Evolutionary conservation across 2,797 vertebrate species (phyloP), one percentile per base, ranked within the genome.

Genomic region (Acridotheres tristis): DNA sequence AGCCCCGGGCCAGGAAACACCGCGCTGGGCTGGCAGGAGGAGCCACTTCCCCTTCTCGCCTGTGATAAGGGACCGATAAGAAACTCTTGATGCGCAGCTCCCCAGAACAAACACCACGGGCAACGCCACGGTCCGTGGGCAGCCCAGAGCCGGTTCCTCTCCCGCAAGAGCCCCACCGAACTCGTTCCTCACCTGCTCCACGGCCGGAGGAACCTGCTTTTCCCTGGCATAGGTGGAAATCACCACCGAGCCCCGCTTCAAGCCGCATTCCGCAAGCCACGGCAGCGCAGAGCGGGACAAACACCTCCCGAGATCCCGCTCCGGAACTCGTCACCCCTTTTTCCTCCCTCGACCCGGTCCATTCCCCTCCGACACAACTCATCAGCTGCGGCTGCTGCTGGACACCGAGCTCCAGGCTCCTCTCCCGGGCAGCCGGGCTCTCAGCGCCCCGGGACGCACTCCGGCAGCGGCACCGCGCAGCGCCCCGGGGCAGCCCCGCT

Each of bases 61-160:
- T 4, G 2, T 4, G 72, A 68, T 61, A 68, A 76, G 72, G 15
- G 50, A 22, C 27, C 10, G 68, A 6, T 55, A 58, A 63, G 57
- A 21, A 58, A 48, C 63, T 53, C 34, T 9, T 1, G 63, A 13
- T 22, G 16, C 19, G 71, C 22, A 6, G 38, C 3, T 69, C 26
- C 40, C 30, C 38, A 1, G 25, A 47, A 10, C 16, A 13, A 47
- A 42, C 32, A 10, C 5, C 19, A 4, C 7, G 26, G 50, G 68
- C 29, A n/a, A 3, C 0, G 3, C 59, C 57, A 2, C 0, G 4
- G 29, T 30, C 72, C 10, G 3, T 6, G 9, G 42, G 11, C 63
- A 47, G 62, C 47, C 13, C 0, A 13, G 59, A 67, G 74, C 34
- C 7, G 3, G 43, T 13, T 81, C 65, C 54, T n/a, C 26, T 9